These are phyloP conservation scores for Poeciliopsis occidentalis DNA, from an alignment of 2,113 vertebrate genomes.

Conservation along the genomic window DNA sequence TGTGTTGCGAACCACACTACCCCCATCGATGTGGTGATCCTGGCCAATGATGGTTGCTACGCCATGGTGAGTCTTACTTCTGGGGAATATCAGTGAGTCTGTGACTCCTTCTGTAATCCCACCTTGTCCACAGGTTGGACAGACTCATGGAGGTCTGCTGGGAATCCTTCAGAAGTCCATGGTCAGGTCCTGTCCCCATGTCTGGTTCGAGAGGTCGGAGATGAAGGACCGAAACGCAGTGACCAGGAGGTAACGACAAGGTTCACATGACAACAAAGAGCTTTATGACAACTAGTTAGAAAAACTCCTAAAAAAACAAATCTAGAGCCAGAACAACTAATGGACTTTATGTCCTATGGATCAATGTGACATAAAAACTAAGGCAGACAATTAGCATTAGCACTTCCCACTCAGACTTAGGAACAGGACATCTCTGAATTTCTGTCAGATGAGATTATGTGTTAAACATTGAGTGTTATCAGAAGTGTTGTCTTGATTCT, in stretches of 20 bases:
- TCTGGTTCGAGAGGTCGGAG: conserved; percentile 97
- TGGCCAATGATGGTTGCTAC: conserved; percentile 95
- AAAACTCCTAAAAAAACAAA: no score
- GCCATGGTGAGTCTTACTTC: conserved; percentile 87
- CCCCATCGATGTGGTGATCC: conserved; percentile 92
- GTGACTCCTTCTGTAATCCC: neutral
- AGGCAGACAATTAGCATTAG: no score
- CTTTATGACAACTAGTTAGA: no score
- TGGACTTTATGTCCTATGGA: no score
- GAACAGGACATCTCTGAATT: no score
- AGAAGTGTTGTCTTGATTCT: no score
- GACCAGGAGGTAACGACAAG: conserved; percentile 73
- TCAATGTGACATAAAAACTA: no score
- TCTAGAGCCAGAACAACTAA: no score
- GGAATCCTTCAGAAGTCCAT: conserved; percentile 93
- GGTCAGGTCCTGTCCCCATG: conserved; percentile 90
- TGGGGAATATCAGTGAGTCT: neutral
- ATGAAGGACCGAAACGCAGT: conserved; percentile 92
- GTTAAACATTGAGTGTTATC: no score
- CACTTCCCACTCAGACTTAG: no score
- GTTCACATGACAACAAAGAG: no score
- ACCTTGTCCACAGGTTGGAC: conserved; percentile 86
- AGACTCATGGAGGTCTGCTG: conserved; percentile 92
- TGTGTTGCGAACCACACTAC: conserved; percentile 98
- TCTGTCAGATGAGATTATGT: no score